Conservation (phyloP, 2,888 invertebrate genomes). For the Hirtodrosophila confusa region DNA sequence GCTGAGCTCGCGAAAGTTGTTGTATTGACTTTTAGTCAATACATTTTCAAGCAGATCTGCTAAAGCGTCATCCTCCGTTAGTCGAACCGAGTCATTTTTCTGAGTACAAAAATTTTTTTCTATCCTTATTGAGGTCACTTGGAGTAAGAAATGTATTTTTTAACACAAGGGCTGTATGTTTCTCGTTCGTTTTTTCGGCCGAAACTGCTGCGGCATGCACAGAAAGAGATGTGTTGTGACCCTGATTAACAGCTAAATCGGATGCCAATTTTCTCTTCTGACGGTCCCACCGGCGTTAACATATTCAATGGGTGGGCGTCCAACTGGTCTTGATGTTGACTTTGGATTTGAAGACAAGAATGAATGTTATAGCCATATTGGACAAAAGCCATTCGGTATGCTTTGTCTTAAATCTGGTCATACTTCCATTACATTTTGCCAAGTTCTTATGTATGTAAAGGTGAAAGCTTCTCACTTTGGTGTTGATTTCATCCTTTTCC, state of each 20-base stretch:
- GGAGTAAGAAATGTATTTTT: not conserved
- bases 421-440: not conserved
- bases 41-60: constrained; percentile 23
- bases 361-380: constrained; percentile 4
- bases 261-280: constrained; percentile 7
- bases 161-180: not conserved
- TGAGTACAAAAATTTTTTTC: constrained; percentile 7
- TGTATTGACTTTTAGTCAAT: constrained; percentile 22
- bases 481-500: not conserved
- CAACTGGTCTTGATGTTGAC: too few species aligned
- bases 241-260: constrained; percentile 9
- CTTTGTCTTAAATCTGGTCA: constrained; percentile 3
- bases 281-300: too few species aligned
- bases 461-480: not conserved
- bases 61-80: constrained; percentile 14
- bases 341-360: not conserved
- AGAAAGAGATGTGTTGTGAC: constrained; percentile 14
- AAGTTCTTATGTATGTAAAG: too few species aligned
- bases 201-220: constrained; percentile 3
- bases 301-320: too few species aligned
- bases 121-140: constrained; percentile 16
- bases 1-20: constrained; percentile 30
- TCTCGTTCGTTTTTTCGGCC: constrained; percentile 3
- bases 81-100: constrained; percentile 4
- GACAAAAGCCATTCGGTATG: constrained; percentile 5